Evolutionary conservation across 92 coral and sea anemone genomes (phyloP).

Genomic region (Galaxea fascicularis): DNA sequence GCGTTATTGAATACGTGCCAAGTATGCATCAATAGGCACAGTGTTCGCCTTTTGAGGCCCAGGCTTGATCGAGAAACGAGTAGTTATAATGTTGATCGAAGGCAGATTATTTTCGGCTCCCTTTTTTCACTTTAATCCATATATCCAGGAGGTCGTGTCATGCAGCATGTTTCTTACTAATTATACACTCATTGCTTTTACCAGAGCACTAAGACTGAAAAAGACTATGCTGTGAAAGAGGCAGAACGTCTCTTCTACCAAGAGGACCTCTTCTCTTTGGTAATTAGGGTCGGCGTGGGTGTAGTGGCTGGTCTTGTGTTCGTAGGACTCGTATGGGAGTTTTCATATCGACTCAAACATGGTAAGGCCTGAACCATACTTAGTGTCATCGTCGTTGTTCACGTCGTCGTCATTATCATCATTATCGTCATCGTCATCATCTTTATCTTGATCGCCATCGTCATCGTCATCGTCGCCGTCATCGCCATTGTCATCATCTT

Average conservation of each 20-base stretch:
- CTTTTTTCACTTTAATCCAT: too few species aligned
- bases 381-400: too few species aligned
- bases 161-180: not conserved
- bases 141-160: not conserved
- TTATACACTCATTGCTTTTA: not conserved
- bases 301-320: constrained; percentile 67
- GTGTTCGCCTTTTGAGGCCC: too few species aligned
- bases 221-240: constrained; percentile 79
- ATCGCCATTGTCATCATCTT: too few species aligned
- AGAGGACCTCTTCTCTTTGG: constrained; percentile 50
- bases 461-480: not conserved
- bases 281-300: constrained; percentile 64
- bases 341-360: constrained; percentile 55
- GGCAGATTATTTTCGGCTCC: too few species aligned
- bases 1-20: too few species aligned
- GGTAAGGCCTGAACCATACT: constrained; percentile 2
- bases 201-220: constrained; percentile 69
- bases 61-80: too few species aligned
- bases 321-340: constrained; percentile 86
- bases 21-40: too few species aligned
- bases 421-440: not conserved
- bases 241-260: constrained; percentile 81
- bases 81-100: too few species aligned
- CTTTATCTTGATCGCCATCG: not conserved
- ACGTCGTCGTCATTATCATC: not conserved